Percentiles rank a stretch among this genome's conserved stretches.
Conservation (phyloP, 2,888 invertebrate genomes). For the Perizoma affinitatum region DNA sequence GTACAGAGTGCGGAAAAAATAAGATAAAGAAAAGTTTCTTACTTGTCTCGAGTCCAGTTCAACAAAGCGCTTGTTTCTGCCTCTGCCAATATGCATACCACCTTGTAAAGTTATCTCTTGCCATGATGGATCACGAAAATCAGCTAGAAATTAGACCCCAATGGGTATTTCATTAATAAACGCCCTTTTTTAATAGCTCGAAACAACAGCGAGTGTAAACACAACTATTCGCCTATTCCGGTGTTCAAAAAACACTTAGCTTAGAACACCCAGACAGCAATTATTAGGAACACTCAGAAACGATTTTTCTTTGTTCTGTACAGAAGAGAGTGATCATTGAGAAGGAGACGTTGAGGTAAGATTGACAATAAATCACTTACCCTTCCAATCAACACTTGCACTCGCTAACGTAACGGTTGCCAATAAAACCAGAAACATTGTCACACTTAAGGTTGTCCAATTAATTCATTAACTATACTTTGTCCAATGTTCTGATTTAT, state of each 20-base stretch:
- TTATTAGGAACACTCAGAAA: no score
- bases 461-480: not conserved
- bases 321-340: no score
- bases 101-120: constrained; percentile 57
- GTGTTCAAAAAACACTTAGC: no score
- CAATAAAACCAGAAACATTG: constrained; percentile 52
- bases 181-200: no score
- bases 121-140: constrained; percentile 59
- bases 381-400: constrained; percentile 35
- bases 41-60: constrained; percentile 64
- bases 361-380: constrained; percentile 20
- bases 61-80: constrained; percentile 67
- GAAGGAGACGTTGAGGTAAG: no score
- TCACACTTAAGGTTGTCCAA: constrained; percentile 9
- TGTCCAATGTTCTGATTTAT: constrained; percentile 31
- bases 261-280: no score
- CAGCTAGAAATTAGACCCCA: constrained; percentile 43
- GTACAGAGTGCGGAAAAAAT: not conserved
- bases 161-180: no score
- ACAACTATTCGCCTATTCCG: no score
- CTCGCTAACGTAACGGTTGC: constrained; percentile 40
- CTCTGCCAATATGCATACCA: constrained; percentile 62
- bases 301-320: no score
- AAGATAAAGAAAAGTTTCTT: constrained; percentile 11
- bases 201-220: no score